Evolutionary conservation across 1,140 invertebrate species (phyloP), one percentile per base, ranked within the genome.

Genomic region (Chrysopa pallens): DNA sequence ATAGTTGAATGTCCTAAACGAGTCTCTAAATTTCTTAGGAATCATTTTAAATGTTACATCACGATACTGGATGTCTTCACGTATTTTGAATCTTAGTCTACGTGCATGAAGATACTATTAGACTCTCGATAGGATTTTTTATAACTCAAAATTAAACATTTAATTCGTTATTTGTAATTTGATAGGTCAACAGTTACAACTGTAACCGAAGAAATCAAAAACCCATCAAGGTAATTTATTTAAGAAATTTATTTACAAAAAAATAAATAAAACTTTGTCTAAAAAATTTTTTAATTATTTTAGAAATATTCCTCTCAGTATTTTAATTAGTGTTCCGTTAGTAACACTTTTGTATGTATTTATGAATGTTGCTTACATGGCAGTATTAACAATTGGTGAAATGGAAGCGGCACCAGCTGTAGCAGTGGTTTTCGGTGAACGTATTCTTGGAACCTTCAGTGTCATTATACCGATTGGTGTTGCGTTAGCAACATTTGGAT

Each of bases 281-380:
- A 35, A 9, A 35, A 23, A 2, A 23, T 23, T 23, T 23, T 5
- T 23, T 23, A 23, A n/a, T 40, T 46, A 52, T 66, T 64, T 8
- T 57, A 76, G 74, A 12, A 84, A 84, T 52, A 80, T 84, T 23
- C 70, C 87, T 0, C 70, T 78, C 8, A 88, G 89, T 40, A 93
- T 95, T 47, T 66, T 83, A n/a, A 87, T 94, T 35, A 90, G 85
- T 0, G 84, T 92, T 29, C 85, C 88, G 3, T 61, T 89, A 1
- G 84, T 92, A 1, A 94, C 88, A 0, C 52, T 76, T 1, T 70
- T 94, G 4, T 96, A 96, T 56, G 78, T 92, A 6, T 70, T 87
- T 42, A 86, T 92, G 70, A 96, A 96, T 57, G 67, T 95, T 1
- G 81, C 90, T 17, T 94, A 96, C 58, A 85, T 95, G 72, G 79